These are phyloP conservation scores for Stomatorhinus ivindoensis DNA, from an alignment of 2,113 vertebrate species.

Conservation along the genomic window DNA sequence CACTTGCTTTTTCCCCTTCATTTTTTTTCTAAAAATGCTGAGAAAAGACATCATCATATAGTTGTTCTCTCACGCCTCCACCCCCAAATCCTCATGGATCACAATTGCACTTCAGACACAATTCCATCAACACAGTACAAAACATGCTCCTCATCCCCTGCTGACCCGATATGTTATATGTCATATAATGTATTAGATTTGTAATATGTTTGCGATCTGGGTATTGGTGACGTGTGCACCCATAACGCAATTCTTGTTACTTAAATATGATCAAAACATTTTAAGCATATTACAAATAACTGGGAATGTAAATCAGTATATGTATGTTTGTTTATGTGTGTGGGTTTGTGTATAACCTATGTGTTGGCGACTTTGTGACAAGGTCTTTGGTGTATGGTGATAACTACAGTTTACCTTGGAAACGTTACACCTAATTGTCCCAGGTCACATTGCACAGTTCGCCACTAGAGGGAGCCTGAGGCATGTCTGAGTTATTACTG, in stretches of 20 bases:
- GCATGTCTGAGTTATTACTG: neutral
- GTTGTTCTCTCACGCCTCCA: neutral
- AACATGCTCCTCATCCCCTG: neutral
- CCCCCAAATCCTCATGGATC: neutral
- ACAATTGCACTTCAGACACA: neutral
- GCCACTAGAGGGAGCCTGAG: slow-evolving; percentile 9
- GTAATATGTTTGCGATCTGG: neutral
- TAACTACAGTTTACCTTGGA: neutral
- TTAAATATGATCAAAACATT: neutral
- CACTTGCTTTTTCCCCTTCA: no score
- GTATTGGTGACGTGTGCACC: neutral
- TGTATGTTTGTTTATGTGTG: neutral
- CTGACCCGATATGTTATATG: neutral
- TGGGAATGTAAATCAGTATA: neutral
- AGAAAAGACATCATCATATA: neutral
- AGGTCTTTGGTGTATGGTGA: neutral
- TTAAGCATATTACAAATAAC: neutral
- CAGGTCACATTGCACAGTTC: neutral
- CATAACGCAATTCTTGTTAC: neutral
- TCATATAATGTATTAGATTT: neutral
- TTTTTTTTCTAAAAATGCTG: no score
- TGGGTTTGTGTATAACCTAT: neutral
- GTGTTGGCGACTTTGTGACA: neutral
- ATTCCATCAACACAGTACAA: neutral
- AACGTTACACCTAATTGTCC: neutral